Evolutionary conservation across 1,140 invertebrate species (phyloP), one percentile per base, ranked within the genome.

Genomic region (Procambarus virginalis): DNA sequence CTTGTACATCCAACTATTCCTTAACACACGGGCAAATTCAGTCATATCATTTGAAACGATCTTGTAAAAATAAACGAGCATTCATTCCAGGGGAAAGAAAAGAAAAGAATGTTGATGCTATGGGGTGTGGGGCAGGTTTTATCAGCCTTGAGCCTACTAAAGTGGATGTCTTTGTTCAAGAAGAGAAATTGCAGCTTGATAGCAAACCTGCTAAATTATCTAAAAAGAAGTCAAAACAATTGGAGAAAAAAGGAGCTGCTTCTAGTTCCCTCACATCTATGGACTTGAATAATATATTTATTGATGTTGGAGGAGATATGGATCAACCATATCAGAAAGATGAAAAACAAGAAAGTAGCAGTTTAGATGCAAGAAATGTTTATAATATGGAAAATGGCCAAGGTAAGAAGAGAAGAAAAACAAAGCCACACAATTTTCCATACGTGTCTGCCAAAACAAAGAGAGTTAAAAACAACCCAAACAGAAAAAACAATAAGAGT

Each of bases 381-480:
- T 20, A 12, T 49, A 22, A 46, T 3, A 77, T 81, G 51, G 45
- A 68, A 64, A 84, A 68, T 4, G 22, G 0, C 58, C 12, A n/a
- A n/a, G 14, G 34, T 14, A 84, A 89, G 20, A 70, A 64, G 48
- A 73, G 20, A 55, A n/a, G 20, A 84, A 89, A 84, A 55, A 78
- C 49, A 73, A 73, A 80, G 51, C 8, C 55, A 34, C n/a, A 14
- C 3, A 2, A 2, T 70, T 34, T n/a, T 76, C 55, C 68, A n/a
- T 89, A 89, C 34, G 46, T 78, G 34, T 58, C 88, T 55, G 88
- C 88, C 17, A 84, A 84, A 76, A 55, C 76, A 6, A 89, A 84
- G 70, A 83, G 81, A 49, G 46, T 89, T n/a, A 89, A 89, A 78
- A 77, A 51, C 45, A 89, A 89, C 75, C 88, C 81, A 2, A 84